Evolutionary conservation across 2,113 vertebrate species (phyloP).

Genomic region (Nymphicus hollandicus): DNA sequence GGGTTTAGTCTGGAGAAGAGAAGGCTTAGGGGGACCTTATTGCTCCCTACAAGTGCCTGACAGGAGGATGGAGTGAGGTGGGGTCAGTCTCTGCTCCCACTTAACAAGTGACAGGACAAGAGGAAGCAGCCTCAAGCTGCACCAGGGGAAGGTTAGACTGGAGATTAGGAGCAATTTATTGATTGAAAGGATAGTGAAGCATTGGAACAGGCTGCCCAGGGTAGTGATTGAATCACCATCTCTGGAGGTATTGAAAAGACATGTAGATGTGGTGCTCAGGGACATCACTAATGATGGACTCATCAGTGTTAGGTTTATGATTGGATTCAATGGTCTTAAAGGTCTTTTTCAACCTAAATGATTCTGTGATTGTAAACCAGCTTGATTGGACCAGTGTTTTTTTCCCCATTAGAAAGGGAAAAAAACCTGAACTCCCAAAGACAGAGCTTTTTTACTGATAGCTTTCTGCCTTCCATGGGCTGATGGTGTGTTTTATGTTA

Average conservation of each 20-base stretch:
- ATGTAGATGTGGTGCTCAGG: neutral
- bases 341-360: neutral
- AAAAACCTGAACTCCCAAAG: neutral
- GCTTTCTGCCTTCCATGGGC: slow-evolving; percentile 10
- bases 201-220: neutral
- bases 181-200: neutral
- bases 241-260: neutral
- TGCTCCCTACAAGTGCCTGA: neutral
- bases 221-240: neutral
- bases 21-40: neutral
- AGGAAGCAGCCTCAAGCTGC: neutral
- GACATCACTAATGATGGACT: no score
- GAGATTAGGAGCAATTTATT: neutral
- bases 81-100: rapidly evolving
- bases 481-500: slow-evolving; percentile 42
- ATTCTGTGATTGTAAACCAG: slow-evolving; percentile 15
- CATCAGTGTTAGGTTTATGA: neutral
- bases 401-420: slow-evolving; percentile 26
- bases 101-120: neutral
- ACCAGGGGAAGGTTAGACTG: neutral
- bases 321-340: neutral
- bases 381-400: slow-evolving; percentile 27
- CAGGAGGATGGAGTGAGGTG: neutral
- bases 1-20: rapidly evolving
- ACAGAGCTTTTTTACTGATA: neutral